These are phyloP conservation scores for Brienomyrus brachyistius DNA, from an alignment of 2,113 vertebrate genomes.

Conservation along the genomic window DNA sequence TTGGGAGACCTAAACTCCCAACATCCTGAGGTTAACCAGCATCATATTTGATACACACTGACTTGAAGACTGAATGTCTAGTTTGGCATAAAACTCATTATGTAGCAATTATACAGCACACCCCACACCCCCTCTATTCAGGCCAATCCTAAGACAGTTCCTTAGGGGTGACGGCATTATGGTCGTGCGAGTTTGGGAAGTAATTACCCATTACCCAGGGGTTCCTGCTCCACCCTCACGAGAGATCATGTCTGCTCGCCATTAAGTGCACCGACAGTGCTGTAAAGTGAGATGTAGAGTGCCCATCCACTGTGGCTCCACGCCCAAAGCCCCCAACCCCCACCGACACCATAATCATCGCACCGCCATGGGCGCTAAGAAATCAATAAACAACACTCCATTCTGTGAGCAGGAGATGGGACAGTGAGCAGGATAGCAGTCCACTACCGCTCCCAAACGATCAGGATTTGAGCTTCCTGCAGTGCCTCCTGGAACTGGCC, in stretches of 20 bases:
- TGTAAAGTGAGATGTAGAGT: conserved; percentile 15
- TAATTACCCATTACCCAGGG: conserved; percentile 17
- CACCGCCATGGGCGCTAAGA: conserved; percentile 27
- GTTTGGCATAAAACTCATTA: background rate
- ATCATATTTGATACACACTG: background rate
- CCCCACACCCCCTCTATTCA: background rate
- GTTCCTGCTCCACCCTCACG: background rate
- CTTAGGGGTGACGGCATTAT: conserved; percentile 11
- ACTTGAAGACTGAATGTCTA: background rate
- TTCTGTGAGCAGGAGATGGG: conserved; percentile 16
- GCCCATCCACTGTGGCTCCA: background rate
- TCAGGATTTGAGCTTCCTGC: too few relatives aligned
- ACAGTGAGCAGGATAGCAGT: conserved; percentile 2
- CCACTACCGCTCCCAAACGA: too few relatives aligned
- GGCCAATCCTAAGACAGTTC: background rate
- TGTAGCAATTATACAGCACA: background rate
- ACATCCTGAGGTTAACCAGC: background rate
- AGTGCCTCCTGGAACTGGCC: background rate
- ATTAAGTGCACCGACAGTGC: conserved; percentile 17
- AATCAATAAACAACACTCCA: conserved; percentile 35
- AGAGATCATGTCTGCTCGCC: conserved; percentile 13
- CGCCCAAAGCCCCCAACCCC: background rate
- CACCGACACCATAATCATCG: conserved; percentile 5
- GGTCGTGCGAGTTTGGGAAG: conserved; percentile 13
- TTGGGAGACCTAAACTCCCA: background rate